These are phyloP conservation scores for Strix uralensis DNA, from an alignment of 2,113 vertebrate species.

Conservation along the genomic window DNA sequence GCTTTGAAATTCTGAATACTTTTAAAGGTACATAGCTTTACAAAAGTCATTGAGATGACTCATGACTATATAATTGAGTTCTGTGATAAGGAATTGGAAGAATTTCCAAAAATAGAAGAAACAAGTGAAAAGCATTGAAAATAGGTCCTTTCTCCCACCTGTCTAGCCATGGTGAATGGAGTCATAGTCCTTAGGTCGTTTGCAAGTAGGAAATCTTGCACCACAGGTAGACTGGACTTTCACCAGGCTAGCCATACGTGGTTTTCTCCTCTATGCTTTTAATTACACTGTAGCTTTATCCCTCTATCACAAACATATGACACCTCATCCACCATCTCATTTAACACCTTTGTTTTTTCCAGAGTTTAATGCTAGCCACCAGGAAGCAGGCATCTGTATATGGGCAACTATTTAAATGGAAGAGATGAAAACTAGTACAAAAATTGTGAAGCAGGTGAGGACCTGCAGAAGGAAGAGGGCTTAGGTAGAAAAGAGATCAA, in stretches of 20 bases:
- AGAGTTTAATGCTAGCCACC: background rate
- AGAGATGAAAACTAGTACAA: background rate
- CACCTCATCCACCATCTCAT: background rate
- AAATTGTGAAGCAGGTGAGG: background rate
- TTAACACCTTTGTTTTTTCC: background rate
- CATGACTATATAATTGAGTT: background rate
- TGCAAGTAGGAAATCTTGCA: background rate
- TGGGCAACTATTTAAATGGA: background rate
- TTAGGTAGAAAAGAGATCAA: background rate
- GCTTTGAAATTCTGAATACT: background rate
- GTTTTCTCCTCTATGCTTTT: background rate
- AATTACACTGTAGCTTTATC: background rate
- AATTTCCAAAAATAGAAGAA: background rate
- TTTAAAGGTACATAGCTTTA: background rate
- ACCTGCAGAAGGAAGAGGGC: background rate
- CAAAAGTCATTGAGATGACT: background rate
- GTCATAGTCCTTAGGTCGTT: background rate
- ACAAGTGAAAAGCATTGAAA: background rate
- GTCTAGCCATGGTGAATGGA: background rate
- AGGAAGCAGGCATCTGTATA: background rate
- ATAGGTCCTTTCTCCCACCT: background rate
- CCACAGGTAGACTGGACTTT: background rate
- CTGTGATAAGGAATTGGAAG: background rate
- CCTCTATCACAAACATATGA: background rate
- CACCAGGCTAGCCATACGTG: background rate